Percentiles rank a stretch among this genome's conserved stretches.
Conservation (phyloP, 2,113 vertebrate genomes). For the Thamnaconus septentrionalis region DNA sequence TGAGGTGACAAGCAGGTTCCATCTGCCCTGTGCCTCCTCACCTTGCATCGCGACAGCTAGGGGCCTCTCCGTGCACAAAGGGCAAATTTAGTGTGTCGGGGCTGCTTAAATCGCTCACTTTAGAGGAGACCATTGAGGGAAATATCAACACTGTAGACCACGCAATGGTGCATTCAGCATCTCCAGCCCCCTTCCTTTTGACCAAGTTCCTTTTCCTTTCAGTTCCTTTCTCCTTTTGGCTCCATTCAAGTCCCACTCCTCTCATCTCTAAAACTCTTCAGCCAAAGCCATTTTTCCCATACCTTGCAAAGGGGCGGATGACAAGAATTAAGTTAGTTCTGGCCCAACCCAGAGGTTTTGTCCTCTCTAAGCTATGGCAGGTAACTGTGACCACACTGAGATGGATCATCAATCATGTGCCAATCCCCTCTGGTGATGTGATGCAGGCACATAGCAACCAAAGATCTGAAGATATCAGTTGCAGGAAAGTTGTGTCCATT, state of each 20-base stretch:
- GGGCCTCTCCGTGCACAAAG: constrained; percentile 83
- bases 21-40: constrained; percentile 92
- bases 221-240: constrained; percentile 74
- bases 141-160: constrained; percentile 80
- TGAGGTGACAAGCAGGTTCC: constrained; percentile 93
- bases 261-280: constrained; percentile 79
- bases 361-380: constrained; percentile 71
- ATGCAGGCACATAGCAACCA: constrained; percentile 11
- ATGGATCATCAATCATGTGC: constrained; percentile 76
- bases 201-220: constrained; percentile 81
- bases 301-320: constrained; percentile 82
- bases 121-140: constrained; percentile 79
- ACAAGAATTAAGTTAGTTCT: constrained; percentile 87
- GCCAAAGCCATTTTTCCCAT: constrained; percentile 79
- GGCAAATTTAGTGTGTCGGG: constrained; percentile 81
- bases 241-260: constrained; percentile 77
- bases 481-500: no score
- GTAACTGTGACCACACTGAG: constrained; percentile 72
- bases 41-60: constrained; percentile 88
- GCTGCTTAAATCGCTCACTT: constrained; percentile 82
- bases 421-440: constrained; percentile 48
- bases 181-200: constrained; percentile 79
- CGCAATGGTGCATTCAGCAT: constrained; percentile 82
- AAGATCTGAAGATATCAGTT: no score
- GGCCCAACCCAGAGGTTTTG: constrained; percentile 75